Base-by-base conservation (phyloP, 2,113 vertebrate species). In the Leucopternis melanops region DNA sequence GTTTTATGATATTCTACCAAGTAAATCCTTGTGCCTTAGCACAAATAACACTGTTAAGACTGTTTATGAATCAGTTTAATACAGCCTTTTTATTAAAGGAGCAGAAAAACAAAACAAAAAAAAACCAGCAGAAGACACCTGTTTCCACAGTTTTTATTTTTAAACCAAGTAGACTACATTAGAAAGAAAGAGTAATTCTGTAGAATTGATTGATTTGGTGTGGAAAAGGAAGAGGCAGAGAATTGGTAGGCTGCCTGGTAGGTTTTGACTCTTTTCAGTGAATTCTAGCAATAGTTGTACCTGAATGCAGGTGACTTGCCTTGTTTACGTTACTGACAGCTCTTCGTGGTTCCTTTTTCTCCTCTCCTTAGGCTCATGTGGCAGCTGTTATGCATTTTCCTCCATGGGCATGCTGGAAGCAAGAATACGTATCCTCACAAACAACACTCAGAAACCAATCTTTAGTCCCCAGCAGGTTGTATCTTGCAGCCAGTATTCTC, bases 381-480 rank as follows among this genome's bases (percentile, higher is more conserved):
- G 99, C 20, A 99, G 99, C 97, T 99, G 99, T 95, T 99, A 99
- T 0, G 98, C 99, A 0, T 99, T 99, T 91, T 98, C 99, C 71
- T 97, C 99, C 22, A 98, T 99, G 99, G 99, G 98, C 58, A 99
- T 99, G 99, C 93, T 99, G 82, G 99, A 99, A 97, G 96, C 99
- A 71, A 98, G 99, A 52, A 95, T 99, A 88, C 98, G 99, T 54
- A 98, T 99, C 92, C 97, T 98, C 75, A 99, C 99, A 74, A 99
- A 99, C 96, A 99, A 99, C 96, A 98, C 98, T 2, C 98, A 99
- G 81, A 96, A 95, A 8, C 99, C 99, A 0, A 69, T 98, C 66
- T 96, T 99, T 73, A 99, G 99, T 96, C 98, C 99, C 5, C 99
- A 99, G 88, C 98, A 99, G 72, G 97, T 99, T 26, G 99, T 99